Conservation (phyloP, 2,888 invertebrate species). For the Lasioglossum lativentre region DNA sequence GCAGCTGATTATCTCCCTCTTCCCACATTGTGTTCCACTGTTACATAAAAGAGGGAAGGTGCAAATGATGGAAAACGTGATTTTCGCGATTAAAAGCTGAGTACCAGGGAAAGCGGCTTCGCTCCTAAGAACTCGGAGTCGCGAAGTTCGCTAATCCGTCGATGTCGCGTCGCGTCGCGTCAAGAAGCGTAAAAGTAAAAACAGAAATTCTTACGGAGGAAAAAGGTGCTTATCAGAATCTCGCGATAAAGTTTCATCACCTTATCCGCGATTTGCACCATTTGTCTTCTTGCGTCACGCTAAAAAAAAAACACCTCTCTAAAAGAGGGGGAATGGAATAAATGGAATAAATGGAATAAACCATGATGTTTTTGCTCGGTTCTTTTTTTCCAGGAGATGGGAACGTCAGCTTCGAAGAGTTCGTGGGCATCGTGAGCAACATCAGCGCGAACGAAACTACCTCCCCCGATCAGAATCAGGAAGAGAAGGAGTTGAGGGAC, state of each 20-base stretch:
- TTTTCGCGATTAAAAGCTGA: conserved; percentile 26
- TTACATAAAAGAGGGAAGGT: neutral
- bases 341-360: neutral
- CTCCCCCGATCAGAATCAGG: conserved; percentile 92
- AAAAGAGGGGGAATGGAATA: neutral
- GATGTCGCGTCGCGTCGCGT: neutral
- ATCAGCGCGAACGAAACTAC: conserved; percentile 88
- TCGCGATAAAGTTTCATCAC: neutral
- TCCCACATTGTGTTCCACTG: neutral
- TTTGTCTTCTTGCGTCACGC: neutral
- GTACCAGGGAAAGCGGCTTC: conserved; percentile 41
- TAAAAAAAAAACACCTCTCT: neutral
- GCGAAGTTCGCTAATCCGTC: conserved; percentile 53
- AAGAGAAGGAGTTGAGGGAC: conserved; percentile 93
- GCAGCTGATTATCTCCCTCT: neutral
- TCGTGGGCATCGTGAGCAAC: conserved; percentile 93
- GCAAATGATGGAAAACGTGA: conserved; percentile 36
- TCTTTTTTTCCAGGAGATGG: conserved; percentile 89
- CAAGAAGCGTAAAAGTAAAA: neutral
- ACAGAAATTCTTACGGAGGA: too few relatives aligned
- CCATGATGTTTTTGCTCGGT: neutral
- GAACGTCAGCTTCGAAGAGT: conserved; percentile 95
- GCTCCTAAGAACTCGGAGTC: conserved; percentile 5
- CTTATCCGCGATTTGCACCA: too few relatives aligned
- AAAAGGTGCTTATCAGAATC: conserved; percentile 1